These are phyloP conservation scores for Pangasius macronema DNA, from an alignment of 2,797 vertebrate genomes.

Conservation along the genomic window DNA sequence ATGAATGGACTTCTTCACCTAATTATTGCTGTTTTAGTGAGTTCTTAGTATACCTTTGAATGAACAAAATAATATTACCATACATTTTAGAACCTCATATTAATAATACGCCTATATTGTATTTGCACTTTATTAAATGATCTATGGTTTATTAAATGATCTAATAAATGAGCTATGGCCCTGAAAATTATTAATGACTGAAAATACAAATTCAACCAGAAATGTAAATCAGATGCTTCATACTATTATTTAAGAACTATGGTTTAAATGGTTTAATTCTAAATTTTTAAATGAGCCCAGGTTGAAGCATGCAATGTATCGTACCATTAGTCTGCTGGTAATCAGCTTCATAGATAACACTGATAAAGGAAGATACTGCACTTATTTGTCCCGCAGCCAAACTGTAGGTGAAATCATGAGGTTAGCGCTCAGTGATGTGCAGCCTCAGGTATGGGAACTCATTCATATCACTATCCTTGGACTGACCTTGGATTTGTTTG, in stretches of 20 bases:
- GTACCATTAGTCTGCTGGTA: background rate
- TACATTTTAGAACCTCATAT: background rate
- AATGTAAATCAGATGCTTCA: background rate
- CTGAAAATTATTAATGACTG: background rate
- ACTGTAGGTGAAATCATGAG: background rate
- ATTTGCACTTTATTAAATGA: no score
- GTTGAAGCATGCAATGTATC: background rate
- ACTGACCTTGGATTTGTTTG: no score
- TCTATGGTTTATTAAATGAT: background rate
- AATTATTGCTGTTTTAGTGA: background rate
- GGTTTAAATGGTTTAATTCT: no score
- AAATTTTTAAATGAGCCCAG: background rate
- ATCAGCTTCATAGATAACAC: background rate
- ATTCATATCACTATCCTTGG: no score
- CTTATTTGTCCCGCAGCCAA: background rate
- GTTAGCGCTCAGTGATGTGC: background rate
- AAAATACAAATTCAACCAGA: background rate
- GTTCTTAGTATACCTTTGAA: background rate
- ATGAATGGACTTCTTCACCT: background rate
- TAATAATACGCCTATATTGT: background rate
- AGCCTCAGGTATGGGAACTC: background rate
- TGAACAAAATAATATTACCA: background rate
- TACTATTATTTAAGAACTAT: no score
- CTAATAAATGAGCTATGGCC: background rate
- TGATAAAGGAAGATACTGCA: background rate